Conservation (phyloP, 2,888 invertebrate species). For the Erebia aethiops region DNA sequence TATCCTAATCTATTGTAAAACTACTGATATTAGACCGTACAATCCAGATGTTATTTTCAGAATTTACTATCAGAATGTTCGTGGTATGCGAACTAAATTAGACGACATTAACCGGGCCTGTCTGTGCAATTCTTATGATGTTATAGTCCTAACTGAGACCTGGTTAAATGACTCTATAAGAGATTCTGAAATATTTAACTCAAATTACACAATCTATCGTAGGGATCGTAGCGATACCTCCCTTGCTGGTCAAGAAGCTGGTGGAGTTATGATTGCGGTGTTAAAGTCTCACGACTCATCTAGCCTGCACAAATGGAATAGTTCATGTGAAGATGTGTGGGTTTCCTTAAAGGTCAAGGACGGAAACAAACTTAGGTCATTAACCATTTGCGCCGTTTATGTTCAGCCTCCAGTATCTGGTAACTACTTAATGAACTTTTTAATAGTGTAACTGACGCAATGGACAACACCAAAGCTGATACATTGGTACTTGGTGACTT, state of each 20-base stretch:
- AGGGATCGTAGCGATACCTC: conserved; percentile 17
- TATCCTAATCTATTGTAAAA: no score
- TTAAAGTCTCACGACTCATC: conserved; percentile 3
- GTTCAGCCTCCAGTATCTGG: conserved; percentile 9
- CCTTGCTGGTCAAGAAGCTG: conserved; percentile 8
- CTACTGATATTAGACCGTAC: no score
- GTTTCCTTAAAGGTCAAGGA: neutral
- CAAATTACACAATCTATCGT: conserved; percentile 8
- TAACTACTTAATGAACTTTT: conserved; percentile 12
- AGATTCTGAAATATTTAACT: conserved; percentile 17
- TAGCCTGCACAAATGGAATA: neutral
- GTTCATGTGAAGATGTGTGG: conserved; percentile 20
- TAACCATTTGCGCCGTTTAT: conserved; percentile 15
- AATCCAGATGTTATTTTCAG: conserved; percentile 3
- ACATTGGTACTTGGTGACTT: conserved; percentile 19
- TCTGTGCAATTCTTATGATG: conserved; percentile 6
- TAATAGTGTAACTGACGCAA: conserved; percentile 6
- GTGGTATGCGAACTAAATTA: no score
- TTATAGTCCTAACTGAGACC: conserved; percentile 23
- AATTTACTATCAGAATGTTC: conserved; percentile 25
- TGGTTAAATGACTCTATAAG: conserved; percentile 17
- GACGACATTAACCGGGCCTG: conserved; percentile 1
- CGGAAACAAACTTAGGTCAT: neutral
- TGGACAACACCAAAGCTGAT: conserved; percentile 8
- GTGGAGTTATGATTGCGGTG: conserved; percentile 18